Evolutionary conservation across 2,113 vertebrate species (phyloP).

Genomic region (Toxostoma redivivum): DNA sequence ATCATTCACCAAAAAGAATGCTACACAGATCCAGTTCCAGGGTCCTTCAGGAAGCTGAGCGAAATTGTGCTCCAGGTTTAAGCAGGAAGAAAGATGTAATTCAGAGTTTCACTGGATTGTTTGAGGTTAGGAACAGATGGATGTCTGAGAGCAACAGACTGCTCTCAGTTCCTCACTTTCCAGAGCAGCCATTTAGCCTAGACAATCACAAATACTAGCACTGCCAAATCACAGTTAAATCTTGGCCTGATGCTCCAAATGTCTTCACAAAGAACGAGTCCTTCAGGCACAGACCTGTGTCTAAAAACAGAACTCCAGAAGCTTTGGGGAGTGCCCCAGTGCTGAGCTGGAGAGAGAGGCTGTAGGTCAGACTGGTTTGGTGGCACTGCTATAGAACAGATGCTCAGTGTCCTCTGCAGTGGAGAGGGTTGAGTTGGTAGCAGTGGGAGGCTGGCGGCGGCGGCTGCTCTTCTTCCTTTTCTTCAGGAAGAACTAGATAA

Average conservation of each 20-base stretch:
- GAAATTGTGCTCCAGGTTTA: neutral
- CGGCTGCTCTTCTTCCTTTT: slow-evolving; percentile 64
- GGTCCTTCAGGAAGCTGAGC: neutral
- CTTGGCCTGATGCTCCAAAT: slow-evolving; percentile 23
- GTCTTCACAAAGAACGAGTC: slow-evolving; percentile 10
- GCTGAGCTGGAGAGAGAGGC: neutral
- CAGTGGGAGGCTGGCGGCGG: slow-evolving; percentile 71
- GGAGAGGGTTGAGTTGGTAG: slow-evolving; percentile 72
- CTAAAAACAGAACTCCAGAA: slow-evolving; percentile 18
- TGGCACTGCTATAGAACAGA: slow-evolving; percentile 88
- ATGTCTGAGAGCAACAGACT: neutral
- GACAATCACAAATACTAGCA: neutral
- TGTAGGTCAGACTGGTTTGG: slow-evolving; percentile 85
- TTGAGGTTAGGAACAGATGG: neutral
- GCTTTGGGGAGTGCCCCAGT: neutral
- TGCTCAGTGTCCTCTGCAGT: slow-evolving; percentile 81
- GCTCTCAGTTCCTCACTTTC: neutral
- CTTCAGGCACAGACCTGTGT: neutral
- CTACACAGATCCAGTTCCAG: neutral
- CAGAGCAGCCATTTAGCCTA: slow-evolving; percentile 21
- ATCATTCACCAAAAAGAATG: neutral
- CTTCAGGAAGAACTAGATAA: slow-evolving; percentile 84
- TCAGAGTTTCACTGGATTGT: neutral
- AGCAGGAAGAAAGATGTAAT: neutral
- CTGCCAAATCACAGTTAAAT: slow-evolving; percentile 9